A percentile compares a stretch with the other conserved stretches of the same genome.
These are phyloP conservation scores for Leptopterna dolabrata DNA, from an alignment of 2,888 invertebrate species.

Conservation along the genomic window DNA sequence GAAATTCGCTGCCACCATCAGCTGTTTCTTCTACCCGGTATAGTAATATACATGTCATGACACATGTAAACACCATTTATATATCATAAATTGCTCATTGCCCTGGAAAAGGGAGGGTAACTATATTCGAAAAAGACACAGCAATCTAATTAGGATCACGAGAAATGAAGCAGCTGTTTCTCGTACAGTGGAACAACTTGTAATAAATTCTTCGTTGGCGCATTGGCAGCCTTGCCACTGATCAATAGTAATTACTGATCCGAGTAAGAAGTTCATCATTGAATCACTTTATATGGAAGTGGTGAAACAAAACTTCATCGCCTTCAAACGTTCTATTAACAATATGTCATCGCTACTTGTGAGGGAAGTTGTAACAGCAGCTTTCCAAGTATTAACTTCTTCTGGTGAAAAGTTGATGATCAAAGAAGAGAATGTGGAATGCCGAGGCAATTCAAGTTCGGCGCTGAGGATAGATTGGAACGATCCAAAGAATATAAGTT, in stretches of 20 bases:
- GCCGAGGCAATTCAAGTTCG: constrained; percentile 17
- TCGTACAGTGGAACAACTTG: too few species aligned
- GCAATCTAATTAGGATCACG: too few species aligned
- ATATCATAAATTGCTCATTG: too few species aligned
- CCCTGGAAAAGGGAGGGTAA: too few species aligned
- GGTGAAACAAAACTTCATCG: background rate
- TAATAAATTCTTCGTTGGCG: too few species aligned
- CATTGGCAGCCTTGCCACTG: too few species aligned
- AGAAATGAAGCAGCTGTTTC: too few species aligned
- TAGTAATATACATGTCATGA: too few species aligned
- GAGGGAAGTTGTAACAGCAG: background rate
- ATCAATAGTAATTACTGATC: background rate
- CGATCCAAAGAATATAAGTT: constrained; percentile 6
- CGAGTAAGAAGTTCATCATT: background rate
- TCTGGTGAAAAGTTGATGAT: constrained; percentile 18
- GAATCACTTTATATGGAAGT: background rate
- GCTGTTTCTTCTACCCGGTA: too few species aligned
- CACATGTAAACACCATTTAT: too few species aligned
- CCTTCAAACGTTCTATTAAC: constrained; percentile 1
- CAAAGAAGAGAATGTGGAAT: constrained; percentile 21
- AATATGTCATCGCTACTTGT: background rate
- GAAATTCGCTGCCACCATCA: too few species aligned
- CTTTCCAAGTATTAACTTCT: constrained; percentile 13
- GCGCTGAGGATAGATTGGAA: constrained; percentile 10
- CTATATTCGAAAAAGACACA: too few species aligned